Base-by-base conservation (phyloP, 2,888 invertebrate genomes). In the Drosophila cognata region DNA sequence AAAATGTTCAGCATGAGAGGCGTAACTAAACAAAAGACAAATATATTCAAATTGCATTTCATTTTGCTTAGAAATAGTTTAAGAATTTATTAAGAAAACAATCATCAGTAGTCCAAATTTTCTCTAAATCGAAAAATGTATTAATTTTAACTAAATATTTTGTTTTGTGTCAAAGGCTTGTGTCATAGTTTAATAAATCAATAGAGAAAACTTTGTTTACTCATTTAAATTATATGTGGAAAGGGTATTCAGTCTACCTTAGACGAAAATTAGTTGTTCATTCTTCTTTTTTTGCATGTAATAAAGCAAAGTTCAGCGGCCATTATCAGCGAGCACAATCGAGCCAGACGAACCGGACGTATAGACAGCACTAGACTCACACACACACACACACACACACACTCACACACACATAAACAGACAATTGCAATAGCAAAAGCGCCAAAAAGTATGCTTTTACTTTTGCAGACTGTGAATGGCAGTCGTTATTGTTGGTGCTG, bases 281-380 rank as follows among this genome's bases (percentile, higher is more conserved):
- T 36, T 61, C 28, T 33, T 36, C 35, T 41, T 50, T 66, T 74
- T 80, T 79, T 82, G 74, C 71, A 79, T 75, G 86, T 79, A 78
- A 82, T 79, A 83, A 80, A 80, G 77, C 74, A 79, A 84, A 82
- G 85, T 84, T 81, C 81, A 81, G 83, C 74, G 83, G 71, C 86
- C 79, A 86, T 83, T 83, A 85, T 86, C 85, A 85, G 81, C 68
- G 63, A 82, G 79, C 79, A 81, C 74, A 78, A 84, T 75, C 67
- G 67, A 81, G 81, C 60, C 73, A 79, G 79, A 75, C 82, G 38
- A 50, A 65, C 68, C 76, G 67, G 75, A 82, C 72, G 66, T 64
- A 72, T 66, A 70, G 82, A 79, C 76, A 75, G 73, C 55, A 53
- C 64, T 57, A 79, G 68, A 77, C 58, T 66, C 41, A 67, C 43